Conservation (phyloP, 2,888 invertebrate genomes). For the Beris chalybata region DNA sequence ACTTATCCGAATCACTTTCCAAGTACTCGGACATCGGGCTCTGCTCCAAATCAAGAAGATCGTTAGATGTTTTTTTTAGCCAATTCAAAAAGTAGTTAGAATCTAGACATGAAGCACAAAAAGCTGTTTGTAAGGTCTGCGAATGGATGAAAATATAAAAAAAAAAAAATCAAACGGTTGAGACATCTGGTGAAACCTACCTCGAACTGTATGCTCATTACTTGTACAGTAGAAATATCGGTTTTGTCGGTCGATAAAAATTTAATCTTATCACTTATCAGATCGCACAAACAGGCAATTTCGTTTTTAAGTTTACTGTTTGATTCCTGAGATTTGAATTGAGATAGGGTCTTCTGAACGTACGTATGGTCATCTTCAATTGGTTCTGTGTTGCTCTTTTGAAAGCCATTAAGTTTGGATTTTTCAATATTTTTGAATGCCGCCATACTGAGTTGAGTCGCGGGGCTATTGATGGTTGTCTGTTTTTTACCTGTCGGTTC, state of each 20-base stretch:
- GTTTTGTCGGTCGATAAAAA: slow-evolving; percentile 63
- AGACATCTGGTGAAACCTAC: slow-evolving; percentile 49
- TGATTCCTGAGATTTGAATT: slow-evolving; percentile 11
- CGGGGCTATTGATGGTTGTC: background rate
- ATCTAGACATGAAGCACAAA: slow-evolving; percentile 63
- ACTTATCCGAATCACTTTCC: slow-evolving; percentile 76
- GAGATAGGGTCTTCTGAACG: slow-evolving; percentile 2
- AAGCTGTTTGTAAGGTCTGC: slow-evolving; percentile 66
- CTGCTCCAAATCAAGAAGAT: slow-evolving; percentile 65
- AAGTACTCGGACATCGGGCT: slow-evolving; percentile 68
- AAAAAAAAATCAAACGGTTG: background rate
- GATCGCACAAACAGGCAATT: slow-evolving; percentile 54
- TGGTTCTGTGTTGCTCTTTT: slow-evolving; percentile 42
- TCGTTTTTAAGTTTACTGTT: slow-evolving; percentile 42
- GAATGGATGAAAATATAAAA: slow-evolving; percentile 36
- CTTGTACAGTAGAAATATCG: slow-evolving; percentile 61
- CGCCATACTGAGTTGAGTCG: slow-evolving; percentile 10
- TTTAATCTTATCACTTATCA: slow-evolving; percentile 61
- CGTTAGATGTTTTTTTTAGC: slow-evolving; percentile 63
- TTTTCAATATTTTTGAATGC: slow-evolving; percentile 7
- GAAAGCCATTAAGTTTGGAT: slow-evolving; percentile 42
- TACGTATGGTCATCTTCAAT: background rate
- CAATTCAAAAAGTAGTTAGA: slow-evolving; percentile 63
- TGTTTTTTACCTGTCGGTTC: background rate
- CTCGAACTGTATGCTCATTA: slow-evolving; percentile 65